Evolutionary conservation across 2,113 vertebrate genomes (phyloP).

Genomic region (Sorex fumeus): DNA sequence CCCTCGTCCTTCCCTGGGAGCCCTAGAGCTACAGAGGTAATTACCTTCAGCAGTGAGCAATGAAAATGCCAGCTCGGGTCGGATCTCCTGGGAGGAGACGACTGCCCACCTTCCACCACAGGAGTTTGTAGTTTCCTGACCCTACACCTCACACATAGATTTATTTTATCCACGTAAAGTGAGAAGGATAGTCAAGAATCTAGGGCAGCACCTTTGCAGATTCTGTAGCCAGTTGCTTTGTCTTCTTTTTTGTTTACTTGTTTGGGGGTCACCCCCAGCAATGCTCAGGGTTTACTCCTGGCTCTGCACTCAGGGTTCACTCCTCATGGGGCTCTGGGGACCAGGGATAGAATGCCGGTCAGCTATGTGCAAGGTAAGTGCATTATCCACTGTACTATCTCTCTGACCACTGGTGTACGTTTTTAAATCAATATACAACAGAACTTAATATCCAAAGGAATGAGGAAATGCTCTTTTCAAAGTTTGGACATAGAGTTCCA

Average conservation of each 20-base stretch:
- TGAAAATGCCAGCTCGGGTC: neutral
- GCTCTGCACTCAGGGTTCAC: no score
- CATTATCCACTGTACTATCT: no score
- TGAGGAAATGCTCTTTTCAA: constrained; percentile 28
- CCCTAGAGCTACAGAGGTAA: neutral
- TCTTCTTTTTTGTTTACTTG: no score
- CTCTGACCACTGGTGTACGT: no score
- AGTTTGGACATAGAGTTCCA: neutral
- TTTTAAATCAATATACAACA: constrained; percentile 48
- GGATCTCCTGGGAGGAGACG: neutral
- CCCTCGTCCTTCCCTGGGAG: neutral
- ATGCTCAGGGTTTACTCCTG: no score
- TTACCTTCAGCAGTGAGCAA: neutral
- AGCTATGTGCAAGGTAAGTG: no score
- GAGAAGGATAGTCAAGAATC: neutral
- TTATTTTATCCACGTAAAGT: neutral
- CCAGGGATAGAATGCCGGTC: no score
- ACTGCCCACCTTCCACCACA: neutral
- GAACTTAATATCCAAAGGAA: constrained; percentile 1
- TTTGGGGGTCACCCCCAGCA: no score
- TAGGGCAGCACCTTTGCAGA: no score
- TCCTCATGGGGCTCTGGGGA: no score
- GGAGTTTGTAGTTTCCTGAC: neutral
- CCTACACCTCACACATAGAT: neutral
- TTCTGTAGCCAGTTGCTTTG: no score